Evolutionary conservation across 2,113 vertebrate genomes (phyloP).

Genomic region (Puntigrus tetrazona): DNA sequence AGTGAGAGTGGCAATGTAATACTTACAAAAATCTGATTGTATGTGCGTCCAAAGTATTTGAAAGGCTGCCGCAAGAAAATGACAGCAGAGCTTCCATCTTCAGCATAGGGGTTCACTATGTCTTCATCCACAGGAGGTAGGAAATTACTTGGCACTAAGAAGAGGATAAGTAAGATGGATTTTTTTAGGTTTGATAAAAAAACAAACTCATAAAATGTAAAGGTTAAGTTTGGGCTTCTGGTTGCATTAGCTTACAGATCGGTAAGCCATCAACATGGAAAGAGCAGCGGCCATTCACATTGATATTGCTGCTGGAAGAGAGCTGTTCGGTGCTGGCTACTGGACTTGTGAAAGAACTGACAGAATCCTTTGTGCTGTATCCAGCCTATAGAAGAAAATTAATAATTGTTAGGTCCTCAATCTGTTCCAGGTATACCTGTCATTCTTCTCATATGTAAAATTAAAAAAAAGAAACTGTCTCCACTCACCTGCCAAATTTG

Average conservation of each 20-base stretch:
- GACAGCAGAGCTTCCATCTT: not conserved
- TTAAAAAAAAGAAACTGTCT: not conserved
- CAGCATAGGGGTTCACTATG: not conserved
- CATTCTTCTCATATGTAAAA: not conserved
- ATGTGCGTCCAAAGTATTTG: not conserved
- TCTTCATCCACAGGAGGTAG: not conserved
- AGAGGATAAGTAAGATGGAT: no score
- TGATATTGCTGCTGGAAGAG: not conserved
- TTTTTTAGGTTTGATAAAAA: not conserved
- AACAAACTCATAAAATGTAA: not conserved
- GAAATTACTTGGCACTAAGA: not conserved
- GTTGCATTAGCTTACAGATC: not conserved
- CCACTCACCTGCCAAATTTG: not conserved
- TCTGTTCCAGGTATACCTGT: no score
- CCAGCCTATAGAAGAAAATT: not conserved
- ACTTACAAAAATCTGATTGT: not conserved
- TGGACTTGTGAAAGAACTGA: not conserved
- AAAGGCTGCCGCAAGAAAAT: constrained; percentile 10
- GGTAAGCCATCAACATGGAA: not conserved
- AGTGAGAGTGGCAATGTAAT: not conserved
- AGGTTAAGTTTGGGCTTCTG: not conserved
- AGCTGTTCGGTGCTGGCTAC: not conserved
- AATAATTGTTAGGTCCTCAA: no score
- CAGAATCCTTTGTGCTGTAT: not conserved
- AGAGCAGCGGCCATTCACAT: not conserved